phyloP scores from a whole-genome alignment of 2,113 vertebrate species.

The Ranitomeya variabilis region DNA sequence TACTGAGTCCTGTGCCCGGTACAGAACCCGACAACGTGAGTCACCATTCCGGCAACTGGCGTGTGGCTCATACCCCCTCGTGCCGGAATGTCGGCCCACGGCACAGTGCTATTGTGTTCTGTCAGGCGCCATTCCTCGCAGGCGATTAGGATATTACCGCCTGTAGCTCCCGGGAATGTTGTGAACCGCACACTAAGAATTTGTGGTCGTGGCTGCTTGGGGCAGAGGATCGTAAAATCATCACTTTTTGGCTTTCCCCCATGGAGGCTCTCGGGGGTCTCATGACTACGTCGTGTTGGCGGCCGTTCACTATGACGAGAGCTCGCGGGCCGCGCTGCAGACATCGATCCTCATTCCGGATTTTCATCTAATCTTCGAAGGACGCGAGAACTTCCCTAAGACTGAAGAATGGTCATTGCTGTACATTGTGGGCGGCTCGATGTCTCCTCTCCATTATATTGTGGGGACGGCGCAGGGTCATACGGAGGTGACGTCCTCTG shows the following conservation, averaged over 20 bases:
- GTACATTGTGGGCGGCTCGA: not conserved
- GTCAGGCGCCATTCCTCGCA: constrained; percentile 52
- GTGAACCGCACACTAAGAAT: constrained; percentile 25
- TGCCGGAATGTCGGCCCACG: constrained; percentile 43
- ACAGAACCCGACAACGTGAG: constrained; percentile 43
- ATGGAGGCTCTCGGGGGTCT: not conserved
- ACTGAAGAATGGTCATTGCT: not conserved
- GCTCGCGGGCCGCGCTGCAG: not conserved
- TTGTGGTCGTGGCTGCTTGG: constrained; percentile 22
- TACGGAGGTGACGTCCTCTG: not conserved
- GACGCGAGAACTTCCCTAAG: not conserved
- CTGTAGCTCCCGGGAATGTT: not conserved
- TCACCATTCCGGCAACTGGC: constrained; percentile 56
- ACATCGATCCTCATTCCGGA: not conserved
- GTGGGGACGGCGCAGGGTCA: not conserved
- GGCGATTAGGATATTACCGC: constrained; percentile 9
- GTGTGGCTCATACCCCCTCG: constrained; percentile 48
- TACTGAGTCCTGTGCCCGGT: not conserved
- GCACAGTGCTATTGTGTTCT: constrained; percentile 46
- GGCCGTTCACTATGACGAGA: not conserved
- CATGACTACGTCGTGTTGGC: constrained; percentile 38
- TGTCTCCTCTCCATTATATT: not conserved
- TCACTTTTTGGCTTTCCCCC: constrained; percentile 24
- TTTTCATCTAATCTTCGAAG: constrained; percentile 15
- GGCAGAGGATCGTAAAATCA: constrained; percentile 34